Conservation (phyloP, 2,797 vertebrate genomes). For the Enteromius thamalakanensis region DNA sequence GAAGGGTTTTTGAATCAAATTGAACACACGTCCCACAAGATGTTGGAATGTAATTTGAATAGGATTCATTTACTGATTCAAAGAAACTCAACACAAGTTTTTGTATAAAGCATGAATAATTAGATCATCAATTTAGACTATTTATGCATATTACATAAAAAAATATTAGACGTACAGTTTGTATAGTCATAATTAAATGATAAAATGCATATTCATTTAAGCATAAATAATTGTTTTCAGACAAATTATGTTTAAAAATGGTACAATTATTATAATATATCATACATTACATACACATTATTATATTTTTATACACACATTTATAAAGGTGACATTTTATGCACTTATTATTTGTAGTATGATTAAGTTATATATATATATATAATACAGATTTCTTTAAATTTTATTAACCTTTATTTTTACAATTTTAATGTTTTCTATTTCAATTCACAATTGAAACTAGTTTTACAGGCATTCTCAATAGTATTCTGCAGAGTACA, state of each 20-base stretch:
- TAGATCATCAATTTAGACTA: not conserved
- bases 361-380: too few species aligned
- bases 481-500: not conserved
- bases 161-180: not conserved
- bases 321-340: not conserved
- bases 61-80: not conserved
- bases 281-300: not conserved
- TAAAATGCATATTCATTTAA: not conserved
- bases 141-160: not conserved
- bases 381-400: not conserved
- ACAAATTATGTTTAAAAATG: not conserved
- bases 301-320: not conserved
- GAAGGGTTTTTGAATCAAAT: not conserved
- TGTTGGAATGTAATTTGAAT: not conserved
- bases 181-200: not conserved
- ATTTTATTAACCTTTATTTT: not conserved
- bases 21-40: not conserved
- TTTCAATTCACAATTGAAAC: not conserved
- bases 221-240: not conserved
- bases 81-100: not conserved
- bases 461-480: not conserved
- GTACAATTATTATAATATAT: not conserved
- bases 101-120: not conserved
- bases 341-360: not conserved
- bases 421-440: not conserved